phyloP scores from a whole-genome alignment of 2,113 vertebrate species.

The Calcarius ornatus region DNA sequence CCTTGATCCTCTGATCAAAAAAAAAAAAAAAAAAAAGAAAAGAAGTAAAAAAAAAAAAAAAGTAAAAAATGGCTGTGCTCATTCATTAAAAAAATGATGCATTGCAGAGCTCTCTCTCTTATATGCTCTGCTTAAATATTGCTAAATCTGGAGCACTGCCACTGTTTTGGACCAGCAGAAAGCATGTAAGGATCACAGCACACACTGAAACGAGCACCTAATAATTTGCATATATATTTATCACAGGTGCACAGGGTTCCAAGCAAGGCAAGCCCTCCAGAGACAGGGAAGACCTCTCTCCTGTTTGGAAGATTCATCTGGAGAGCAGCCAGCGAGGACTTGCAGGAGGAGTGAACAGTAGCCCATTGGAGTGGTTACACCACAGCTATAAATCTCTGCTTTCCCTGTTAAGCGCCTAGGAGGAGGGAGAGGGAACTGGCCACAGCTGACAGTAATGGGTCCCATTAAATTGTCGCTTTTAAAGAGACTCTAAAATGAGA shows the following conservation, averaged over 20 bases:
- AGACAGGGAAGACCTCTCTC: neutral
- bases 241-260: neutral
- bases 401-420: neutral
- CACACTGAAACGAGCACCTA: neutral
- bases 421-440: neutral
- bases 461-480: conserved; percentile 33
- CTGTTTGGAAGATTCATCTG: neutral
- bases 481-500: neutral
- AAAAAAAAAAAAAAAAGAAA: neutral
- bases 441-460: neutral
- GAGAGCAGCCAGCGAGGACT: neutral
- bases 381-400: neutral
- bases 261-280: neutral
- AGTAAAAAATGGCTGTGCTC: neutral
- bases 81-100: neutral
- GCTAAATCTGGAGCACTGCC: neutral
- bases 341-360: neutral
- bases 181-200: accelerated
- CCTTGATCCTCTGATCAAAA: neutral
- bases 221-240: neutral
- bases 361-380: neutral
- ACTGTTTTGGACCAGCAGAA: neutral
- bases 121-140: neutral
- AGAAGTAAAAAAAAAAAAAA: too few species aligned
- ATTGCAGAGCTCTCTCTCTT: neutral